Evolutionary conservation across 2,797 vertebrate species (phyloP).

Genomic region (Lepus oiostolus): DNA sequence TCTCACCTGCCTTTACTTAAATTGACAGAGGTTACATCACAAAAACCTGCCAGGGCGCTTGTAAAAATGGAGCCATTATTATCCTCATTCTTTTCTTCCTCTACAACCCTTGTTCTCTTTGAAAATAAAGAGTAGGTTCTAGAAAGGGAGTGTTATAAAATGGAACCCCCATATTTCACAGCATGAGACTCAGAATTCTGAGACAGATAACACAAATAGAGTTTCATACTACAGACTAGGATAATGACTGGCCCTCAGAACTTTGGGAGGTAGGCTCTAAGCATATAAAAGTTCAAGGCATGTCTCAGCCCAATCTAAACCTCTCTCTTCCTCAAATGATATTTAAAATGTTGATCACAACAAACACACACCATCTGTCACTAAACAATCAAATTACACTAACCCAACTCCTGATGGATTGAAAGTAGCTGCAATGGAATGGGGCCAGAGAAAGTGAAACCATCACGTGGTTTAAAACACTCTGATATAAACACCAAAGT

Average conservation of each 20-base stretch:
- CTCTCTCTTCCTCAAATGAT: conserved; percentile 42
- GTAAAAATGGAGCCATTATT: conserved; percentile 84
- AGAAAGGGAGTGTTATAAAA: conserved; percentile 84
- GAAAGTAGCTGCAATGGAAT: not conserved
- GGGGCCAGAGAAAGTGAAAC: not conserved
- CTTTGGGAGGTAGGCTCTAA: conserved; percentile 47
- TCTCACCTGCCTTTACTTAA: conserved; percentile 80
- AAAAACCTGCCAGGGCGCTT: conserved; percentile 84
- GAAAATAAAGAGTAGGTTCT: conserved; percentile 86
- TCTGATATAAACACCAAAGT: not conserved
- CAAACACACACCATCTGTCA: conserved; percentile 37
- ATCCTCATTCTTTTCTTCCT: conserved; percentile 83
- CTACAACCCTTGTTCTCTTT: conserved; percentile 83
- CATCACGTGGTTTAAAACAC: not conserved
- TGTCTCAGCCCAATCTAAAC: conserved; percentile 57
- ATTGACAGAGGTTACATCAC: conserved; percentile 82
- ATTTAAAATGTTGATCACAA: conserved; percentile 63
- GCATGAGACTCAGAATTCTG: conserved; percentile 82
- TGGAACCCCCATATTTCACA: conserved; percentile 84
- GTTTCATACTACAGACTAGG: conserved; percentile 70
- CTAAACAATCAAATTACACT: conserved; percentile 27
- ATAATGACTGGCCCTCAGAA: conserved; percentile 78
- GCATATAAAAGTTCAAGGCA: conserved; percentile 66
- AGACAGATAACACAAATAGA: conserved; percentile 77
- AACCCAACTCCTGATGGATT: conserved; percentile 4